phyloP scores from a whole-genome alignment of 1,140 invertebrate species.

The Aleiodes sp. region DNA sequence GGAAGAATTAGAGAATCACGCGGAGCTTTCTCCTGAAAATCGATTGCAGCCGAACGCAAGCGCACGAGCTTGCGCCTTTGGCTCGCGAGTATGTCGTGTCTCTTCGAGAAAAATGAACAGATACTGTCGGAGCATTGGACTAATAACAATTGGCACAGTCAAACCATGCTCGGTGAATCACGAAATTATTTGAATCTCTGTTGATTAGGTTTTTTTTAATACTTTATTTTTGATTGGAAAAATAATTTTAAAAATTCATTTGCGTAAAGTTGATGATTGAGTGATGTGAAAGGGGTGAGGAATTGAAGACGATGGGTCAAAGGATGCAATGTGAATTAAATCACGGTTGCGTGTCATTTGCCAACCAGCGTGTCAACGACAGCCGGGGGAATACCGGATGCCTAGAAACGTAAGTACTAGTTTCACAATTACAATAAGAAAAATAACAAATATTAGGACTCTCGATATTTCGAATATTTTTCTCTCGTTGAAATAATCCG shows the following conservation, averaged over 20 bases:
- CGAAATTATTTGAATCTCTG: too few relatives aligned
- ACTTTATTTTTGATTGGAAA: not conserved
- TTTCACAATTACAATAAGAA: not conserved
- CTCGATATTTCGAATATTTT: not conserved
- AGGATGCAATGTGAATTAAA: not conserved
- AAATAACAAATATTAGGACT: not conserved
- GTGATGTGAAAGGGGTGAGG: not conserved
- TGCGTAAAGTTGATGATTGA: not conserved
- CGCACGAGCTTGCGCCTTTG: not conserved
- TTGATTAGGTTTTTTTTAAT: not conserved
- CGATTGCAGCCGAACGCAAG: not conserved
- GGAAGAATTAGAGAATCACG: not conserved
- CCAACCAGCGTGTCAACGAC: constrained; percentile 8
- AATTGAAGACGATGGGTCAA: not conserved
- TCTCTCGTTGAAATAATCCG: not conserved
- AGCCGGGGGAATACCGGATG: not conserved
- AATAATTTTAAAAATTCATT: not conserved
- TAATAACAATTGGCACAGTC: not conserved
- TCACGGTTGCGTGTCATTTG: not conserved
- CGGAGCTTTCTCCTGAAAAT: not conserved
- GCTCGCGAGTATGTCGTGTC: not conserved
- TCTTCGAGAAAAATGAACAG: not conserved
- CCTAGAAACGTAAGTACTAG: not conserved
- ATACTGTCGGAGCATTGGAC: not conserved
- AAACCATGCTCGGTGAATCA: too few relatives aligned